Conservation (phyloP, 2,797 vertebrate species). For the Neopelma chrysocephalum region DNA sequence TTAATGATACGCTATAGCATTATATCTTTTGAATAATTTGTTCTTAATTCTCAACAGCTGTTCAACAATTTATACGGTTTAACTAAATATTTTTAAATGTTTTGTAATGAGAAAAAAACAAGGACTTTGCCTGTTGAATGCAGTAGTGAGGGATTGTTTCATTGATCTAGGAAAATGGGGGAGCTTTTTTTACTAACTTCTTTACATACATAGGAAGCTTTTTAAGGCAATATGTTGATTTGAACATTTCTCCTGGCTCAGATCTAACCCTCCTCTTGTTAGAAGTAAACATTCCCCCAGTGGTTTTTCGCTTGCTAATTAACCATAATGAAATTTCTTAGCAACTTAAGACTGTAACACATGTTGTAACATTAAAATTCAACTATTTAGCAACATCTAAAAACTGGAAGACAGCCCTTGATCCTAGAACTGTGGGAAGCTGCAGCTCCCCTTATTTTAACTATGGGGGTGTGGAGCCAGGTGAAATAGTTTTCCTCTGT, state of each 20-base stretch:
- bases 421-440: not conserved
- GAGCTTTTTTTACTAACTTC: not conserved
- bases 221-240: not conserved
- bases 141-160: not conserved
- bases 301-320: not conserved
- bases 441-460: conserved; percentile 14
- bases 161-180: not conserved
- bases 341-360: not conserved
- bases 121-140: not conserved
- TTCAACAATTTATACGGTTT: not conserved
- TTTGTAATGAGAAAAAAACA: not conserved
- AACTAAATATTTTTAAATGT: not conserved
- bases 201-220: not conserved
- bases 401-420: not conserved
- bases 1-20: not conserved
- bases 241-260: not conserved
- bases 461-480: not conserved
- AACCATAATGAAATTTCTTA: not conserved
- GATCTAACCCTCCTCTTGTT: not conserved
- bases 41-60: not conserved
- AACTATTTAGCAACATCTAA: not conserved
- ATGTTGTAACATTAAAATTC: not conserved
- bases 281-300: not conserved
- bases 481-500: conserved; percentile 33
- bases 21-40: not conserved